Evolutionary conservation across 2,113 vertebrate species (phyloP).

Genomic region (Psittacus erithacus): DNA sequence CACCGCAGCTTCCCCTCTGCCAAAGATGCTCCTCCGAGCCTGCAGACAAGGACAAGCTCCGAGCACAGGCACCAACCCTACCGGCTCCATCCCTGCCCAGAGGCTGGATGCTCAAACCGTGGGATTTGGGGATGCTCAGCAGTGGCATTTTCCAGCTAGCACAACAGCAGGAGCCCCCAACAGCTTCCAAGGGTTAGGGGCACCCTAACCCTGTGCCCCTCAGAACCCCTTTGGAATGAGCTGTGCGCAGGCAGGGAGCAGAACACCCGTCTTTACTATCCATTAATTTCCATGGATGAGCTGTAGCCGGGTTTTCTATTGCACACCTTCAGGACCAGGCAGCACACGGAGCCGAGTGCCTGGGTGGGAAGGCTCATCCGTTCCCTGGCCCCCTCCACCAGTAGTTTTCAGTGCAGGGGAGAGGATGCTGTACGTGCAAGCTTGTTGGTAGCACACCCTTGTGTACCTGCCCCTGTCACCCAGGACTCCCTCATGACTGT

Average conservation of each 20-base stretch:
- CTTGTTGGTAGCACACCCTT: neutral
- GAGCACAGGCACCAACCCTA: neutral
- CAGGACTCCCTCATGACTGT: neutral
- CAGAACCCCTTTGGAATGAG: neutral
- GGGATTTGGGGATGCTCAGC: neutral
- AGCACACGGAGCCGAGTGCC: accelerated
- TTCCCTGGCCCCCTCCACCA: neutral
- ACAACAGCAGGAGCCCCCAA: neutral
- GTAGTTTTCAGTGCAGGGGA: accelerated
- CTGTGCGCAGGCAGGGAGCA: accelerated
- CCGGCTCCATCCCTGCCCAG: accelerated
- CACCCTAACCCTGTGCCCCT: accelerated
- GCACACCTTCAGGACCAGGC: neutral
- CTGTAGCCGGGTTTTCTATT: neutral
- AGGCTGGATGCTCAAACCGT: accelerated
- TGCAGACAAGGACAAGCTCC: neutral
- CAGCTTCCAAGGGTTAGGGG: neutral
- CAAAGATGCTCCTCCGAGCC: neutral
- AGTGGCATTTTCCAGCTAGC: neutral
- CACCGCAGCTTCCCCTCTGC: neutral
- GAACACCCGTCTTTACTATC: neutral
- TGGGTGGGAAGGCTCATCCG: neutral
- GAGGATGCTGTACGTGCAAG: accelerated
- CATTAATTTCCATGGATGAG: neutral
- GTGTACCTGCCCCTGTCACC: neutral